phyloP scores from a whole-genome alignment of 1,140 invertebrate genomes.

The Drosophila pallidifrons region DNA sequence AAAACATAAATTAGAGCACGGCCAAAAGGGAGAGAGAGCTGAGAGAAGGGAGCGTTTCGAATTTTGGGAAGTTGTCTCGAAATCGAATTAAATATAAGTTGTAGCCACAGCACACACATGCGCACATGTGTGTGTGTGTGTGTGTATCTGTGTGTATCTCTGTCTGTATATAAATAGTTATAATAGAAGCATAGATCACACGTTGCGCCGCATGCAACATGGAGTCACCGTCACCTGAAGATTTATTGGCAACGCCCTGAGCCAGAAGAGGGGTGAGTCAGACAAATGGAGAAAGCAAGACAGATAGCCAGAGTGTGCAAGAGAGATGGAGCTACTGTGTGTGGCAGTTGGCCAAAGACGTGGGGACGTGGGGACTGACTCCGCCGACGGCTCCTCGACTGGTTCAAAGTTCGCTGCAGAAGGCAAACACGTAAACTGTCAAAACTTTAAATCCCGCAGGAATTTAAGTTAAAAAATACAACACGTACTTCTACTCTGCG shows the following conservation, averaged over 20 bases:
- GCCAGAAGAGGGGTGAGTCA: conserved; percentile 50
- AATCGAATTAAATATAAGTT: conserved; percentile 80
- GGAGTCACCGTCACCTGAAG: conserved; percentile 76
- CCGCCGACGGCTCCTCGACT: background rate
- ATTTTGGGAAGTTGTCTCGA: conserved; percentile 36
- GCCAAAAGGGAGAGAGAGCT: background rate
- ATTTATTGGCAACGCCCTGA: conserved; percentile 72
- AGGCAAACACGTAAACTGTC: conserved; percentile 83
- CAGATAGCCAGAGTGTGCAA: background rate
- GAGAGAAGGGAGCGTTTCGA: conserved; percentile 19
- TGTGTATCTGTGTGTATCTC: conserved; percentile 17
- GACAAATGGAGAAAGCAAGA: conserved; percentile 13
- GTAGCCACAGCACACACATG: conserved; percentile 39
- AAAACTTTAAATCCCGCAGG: conserved; percentile 82
- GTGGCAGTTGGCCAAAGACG: conserved; percentile 54
- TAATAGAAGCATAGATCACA: conserved; percentile 84
- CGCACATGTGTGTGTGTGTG: conserved; percentile 21
- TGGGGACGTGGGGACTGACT: background rate
- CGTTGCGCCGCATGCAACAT: conserved; percentile 80
- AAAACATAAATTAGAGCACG: conserved; percentile 71
- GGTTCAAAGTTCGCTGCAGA: conserved; percentile 78
- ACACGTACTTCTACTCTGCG: conserved; percentile 65
- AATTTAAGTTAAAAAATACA: conserved; percentile 84
- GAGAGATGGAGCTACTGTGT: conserved; percentile 26
- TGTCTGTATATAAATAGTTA: conserved; percentile 65